A percentile compares a stretch with the other conserved stretches of the same genome.
phyloP scores from a whole-genome alignment of 2,113 vertebrate species.

The Phaethornis superciliosus region DNA sequence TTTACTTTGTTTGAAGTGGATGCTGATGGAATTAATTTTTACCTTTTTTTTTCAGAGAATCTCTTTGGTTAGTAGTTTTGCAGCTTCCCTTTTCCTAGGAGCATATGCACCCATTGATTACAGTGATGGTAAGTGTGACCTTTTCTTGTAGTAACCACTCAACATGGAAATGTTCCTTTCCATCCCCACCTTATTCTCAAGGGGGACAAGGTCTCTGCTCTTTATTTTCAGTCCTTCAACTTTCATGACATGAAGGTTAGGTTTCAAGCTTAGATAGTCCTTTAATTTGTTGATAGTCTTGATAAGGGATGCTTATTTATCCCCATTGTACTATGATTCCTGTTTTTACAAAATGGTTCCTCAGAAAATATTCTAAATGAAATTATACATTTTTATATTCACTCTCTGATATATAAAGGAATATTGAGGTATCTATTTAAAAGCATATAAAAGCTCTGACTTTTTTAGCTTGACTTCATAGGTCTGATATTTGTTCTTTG shows the following conservation, averaged over 20 bases:
- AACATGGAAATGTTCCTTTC: not conserved
- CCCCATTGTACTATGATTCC: not conserved
- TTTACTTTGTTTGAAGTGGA: not conserved
- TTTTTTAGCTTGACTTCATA: not conserved
- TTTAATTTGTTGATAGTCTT: not conserved
- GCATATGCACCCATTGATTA: slow-evolving; percentile 88
- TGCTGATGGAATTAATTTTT: not conserved
- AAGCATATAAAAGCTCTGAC: not conserved
- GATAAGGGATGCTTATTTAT: not conserved
- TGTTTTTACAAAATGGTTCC: not conserved
- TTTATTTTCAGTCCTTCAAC: slow-evolving; percentile 1
- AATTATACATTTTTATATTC: not conserved
- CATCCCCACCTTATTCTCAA: not conserved
- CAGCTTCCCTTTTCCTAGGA: slow-evolving; percentile 92
- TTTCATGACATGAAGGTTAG: not conserved
- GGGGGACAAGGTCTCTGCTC: not conserved
- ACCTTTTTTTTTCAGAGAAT: slow-evolving; percentile 84
- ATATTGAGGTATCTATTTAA: not conserved
- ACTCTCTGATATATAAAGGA: not conserved
- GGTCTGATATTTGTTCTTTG: not conserved
- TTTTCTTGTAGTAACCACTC: not conserved
- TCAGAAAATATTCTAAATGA: not conserved
- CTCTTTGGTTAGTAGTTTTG: slow-evolving; percentile 95
- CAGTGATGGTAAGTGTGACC: slow-evolving; percentile 86
- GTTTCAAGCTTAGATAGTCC: not conserved